These are phyloP conservation scores for Smutsia temminckii DNA, from an alignment of 2,797 vertebrate species.

Conservation along the genomic window DNA sequence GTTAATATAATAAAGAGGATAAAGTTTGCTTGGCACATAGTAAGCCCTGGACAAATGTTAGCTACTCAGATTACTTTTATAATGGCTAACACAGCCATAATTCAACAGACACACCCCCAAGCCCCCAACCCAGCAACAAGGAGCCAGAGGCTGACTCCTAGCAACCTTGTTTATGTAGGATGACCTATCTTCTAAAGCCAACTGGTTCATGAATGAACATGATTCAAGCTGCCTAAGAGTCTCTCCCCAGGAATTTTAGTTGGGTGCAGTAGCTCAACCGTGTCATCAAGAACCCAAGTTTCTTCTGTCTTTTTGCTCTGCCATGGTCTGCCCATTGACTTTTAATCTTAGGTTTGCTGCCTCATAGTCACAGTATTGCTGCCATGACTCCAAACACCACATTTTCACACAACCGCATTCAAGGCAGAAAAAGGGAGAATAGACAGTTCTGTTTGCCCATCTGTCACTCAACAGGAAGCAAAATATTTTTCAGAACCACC, in stretches of 20 bases:
- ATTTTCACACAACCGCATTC: background rate
- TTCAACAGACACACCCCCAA: background rate
- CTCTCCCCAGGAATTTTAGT: background rate
- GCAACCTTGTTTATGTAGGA: background rate
- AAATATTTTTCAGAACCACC: conserved; percentile 10
- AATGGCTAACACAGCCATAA: background rate
- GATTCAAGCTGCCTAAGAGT: background rate
- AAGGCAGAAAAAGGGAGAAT: background rate
- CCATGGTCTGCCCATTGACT: background rate
- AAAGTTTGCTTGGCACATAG: background rate
- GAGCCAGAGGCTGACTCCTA: background rate
- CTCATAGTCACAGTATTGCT: background rate
- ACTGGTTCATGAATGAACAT: background rate
- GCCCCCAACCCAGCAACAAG: background rate
- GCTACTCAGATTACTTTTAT: background rate
- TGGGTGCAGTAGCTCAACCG: background rate
- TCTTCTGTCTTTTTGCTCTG: background rate
- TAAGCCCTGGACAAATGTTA: background rate
- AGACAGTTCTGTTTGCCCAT: background rate
- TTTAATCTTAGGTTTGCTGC: background rate
- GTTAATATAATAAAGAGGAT: background rate
- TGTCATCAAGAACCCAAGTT: background rate
- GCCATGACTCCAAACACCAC: background rate
- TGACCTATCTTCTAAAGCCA: background rate
- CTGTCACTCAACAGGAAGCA: background rate